phyloP scores from a whole-genome alignment of 2,888 invertebrate species.

The Napeogenes inachia region DNA sequence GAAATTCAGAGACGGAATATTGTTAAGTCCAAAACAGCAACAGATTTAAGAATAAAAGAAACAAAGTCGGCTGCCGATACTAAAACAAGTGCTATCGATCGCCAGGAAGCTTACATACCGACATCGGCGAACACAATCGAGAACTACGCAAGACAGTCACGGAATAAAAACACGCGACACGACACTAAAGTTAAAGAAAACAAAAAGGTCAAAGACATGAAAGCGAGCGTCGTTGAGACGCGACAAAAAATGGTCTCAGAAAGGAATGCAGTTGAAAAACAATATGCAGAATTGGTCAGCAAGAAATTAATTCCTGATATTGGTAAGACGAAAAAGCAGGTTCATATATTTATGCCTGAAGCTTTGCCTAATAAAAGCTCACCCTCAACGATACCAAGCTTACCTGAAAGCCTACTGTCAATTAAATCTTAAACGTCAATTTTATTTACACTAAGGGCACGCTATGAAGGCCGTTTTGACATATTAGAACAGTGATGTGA shows the following conservation, averaged over 20 bases:
- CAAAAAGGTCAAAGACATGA: slow-evolving; percentile 56
- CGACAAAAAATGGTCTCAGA: slow-evolving; percentile 61
- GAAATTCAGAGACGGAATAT: slow-evolving; percentile 59
- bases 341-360: slow-evolving; percentile 86
- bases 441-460: not conserved
- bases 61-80: slow-evolving; percentile 47
- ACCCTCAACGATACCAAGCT: slow-evolving; percentile 45
- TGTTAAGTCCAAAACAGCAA: slow-evolving; percentile 58
- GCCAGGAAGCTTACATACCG: slow-evolving; percentile 63
- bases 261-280: slow-evolving; percentile 59
- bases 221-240: slow-evolving; percentile 54
- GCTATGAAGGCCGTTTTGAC: too few species aligned
- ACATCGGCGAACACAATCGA: slow-evolving; percentile 71
- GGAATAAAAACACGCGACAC: slow-evolving; percentile 60
- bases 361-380: slow-evolving; percentile 75
- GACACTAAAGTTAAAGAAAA: slow-evolving; percentile 48
- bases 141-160: slow-evolving; percentile 73
- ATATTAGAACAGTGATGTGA: too few species aligned
- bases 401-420: slow-evolving; percentile 59
- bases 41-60: slow-evolving; percentile 53
- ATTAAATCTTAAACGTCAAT: slow-evolving; percentile 29
- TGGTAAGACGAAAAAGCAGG: slow-evolving; percentile 76
- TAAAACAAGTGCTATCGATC: slow-evolving; percentile 65
- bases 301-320: slow-evolving; percentile 66
- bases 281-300: slow-evolving; percentile 64